Evolutionary conservation across 64 coral and sea anemone genomes (phyloP), one percentile per base, ranked within the genome.

Genomic region (Actinia tenebrosa): DNA sequence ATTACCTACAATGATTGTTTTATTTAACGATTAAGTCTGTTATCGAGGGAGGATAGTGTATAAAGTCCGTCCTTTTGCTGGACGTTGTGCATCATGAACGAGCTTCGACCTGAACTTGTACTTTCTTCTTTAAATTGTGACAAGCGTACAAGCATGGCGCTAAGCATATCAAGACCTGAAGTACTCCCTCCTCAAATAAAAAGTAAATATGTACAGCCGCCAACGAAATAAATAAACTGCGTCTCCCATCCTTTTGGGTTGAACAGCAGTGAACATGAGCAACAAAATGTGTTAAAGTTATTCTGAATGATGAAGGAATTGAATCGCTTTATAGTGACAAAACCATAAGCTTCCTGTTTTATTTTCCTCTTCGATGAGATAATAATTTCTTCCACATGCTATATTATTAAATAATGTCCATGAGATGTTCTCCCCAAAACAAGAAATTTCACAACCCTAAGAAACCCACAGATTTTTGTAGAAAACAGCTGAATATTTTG

Each of bases 351-450:
- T 27, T 75, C 69, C 69, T 75, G 69, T 26, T 20, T 75, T 14
- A 37, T 37, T 75, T 75, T 75, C 27, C 42, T 75, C 69, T 75
- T 75, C 15, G 11, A 13, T 58, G 11, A 55, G 23, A 66, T 75
- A 27, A 27, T 75, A 30, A 75, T 42, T 37, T 75, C 26, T 14
- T 42, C 15, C 25, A 75, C 69, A 75, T 75, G 69, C 69, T 30
- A 25, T 75, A 75, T 75, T 75, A 75, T 75, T 75, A 75, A 75
- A 75, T 75, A 75, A 75, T 75, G 69, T 30, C 27, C 69, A 75
- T 75, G 14, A 75, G 20, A 75, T 75, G 42, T 30, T 75, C n/a
- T 25, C 20, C 2, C n/a, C 4, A 27, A 25, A 22, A 66, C 63
- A 22, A n/a, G 63, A n/a, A 15, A 30, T 42, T 30, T 75, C 11